Evolutionary conservation across 2,797 vertebrate genomes (phyloP).

Genomic region (Mionectes olivaceus): DNA sequence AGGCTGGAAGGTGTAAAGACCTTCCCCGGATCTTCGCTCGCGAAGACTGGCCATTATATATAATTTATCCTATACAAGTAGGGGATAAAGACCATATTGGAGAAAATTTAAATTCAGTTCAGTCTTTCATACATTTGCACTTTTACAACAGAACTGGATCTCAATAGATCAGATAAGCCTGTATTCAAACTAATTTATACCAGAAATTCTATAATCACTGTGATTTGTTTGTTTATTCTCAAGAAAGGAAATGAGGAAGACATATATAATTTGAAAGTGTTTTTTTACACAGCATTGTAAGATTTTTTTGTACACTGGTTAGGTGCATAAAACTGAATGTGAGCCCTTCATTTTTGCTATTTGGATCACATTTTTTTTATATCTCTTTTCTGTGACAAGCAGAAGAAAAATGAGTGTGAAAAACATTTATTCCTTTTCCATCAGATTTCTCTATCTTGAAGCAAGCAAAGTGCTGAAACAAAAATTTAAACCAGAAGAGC

Average conservation of each 20-base stretch:
- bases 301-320: not conserved
- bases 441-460: not conserved
- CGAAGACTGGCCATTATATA: too few species aligned
- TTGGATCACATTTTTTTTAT: not conserved
- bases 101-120: conserved; percentile 11
- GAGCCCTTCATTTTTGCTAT: not conserved
- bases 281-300: fast-evolving
- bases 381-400: not conserved
- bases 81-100: not conserved
- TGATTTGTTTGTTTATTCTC: not conserved
- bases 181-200: not conserved
- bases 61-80: not conserved
- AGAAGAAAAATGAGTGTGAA: not conserved
- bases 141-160: not conserved
- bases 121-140: not conserved
- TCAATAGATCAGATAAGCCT: not conserved
- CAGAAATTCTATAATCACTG: not conserved
- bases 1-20: too few species aligned
- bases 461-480: not conserved
- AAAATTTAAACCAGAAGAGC: not conserved
- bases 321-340: not conserved
- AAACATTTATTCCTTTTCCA: not conserved
- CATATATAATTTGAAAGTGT: not conserved
- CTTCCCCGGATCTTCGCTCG: too few species aligned
- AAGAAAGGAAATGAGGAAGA: not conserved